Evolutionary conservation across 2,888 invertebrate species (phyloP), one percentile per base, ranked within the genome.

Genomic region (Lottia scabra): DNA sequence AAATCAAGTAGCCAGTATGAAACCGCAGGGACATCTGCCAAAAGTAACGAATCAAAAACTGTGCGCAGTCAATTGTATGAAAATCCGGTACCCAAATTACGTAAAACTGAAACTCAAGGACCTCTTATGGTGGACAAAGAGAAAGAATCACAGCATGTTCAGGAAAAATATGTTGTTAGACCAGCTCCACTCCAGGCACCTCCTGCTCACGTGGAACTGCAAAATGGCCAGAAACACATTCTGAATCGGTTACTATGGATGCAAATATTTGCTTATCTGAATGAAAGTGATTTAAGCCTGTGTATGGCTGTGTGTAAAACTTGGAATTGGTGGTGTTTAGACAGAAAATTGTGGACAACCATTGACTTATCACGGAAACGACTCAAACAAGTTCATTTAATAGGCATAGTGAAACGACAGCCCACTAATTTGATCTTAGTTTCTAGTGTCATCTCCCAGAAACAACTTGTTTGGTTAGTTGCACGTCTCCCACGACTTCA

Each of bases 401-500:
- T 94, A 23, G 96, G 96, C 12, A 94, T 97, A 78, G 95, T 96
- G 46, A 93, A 96, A 6, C 92, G 97, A 0, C 98, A 98, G 88
- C 98, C 98, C 0, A 93, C 94, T 78, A 92, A 92, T 69, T 91
- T 98, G n/a, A 93, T 94, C 30, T 92, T 98, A 63, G 95, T 96
- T 90, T 96, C 96, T 95, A 95, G 96, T 79, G 94, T 94, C 80
- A 92, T 97, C 74, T 95, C 95, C 43, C 93, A 95, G 83, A 92
- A 95, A 69, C 97, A 98, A 89, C 91, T 98, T n/a, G 93, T 94
- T 0, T 98, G 98, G 98, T 90, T 98, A n/a, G 92, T 97, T 30
- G 93, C 93, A 16, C 93, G 97, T 16, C 91, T 97, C 74, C 96
- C 96, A 0, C 94, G 95, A 12, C 91, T 97, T 26, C 93, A 94